Evolutionary conservation across 2,113 vertebrate species (phyloP).

Genomic region (Lonchura striata): DNA sequence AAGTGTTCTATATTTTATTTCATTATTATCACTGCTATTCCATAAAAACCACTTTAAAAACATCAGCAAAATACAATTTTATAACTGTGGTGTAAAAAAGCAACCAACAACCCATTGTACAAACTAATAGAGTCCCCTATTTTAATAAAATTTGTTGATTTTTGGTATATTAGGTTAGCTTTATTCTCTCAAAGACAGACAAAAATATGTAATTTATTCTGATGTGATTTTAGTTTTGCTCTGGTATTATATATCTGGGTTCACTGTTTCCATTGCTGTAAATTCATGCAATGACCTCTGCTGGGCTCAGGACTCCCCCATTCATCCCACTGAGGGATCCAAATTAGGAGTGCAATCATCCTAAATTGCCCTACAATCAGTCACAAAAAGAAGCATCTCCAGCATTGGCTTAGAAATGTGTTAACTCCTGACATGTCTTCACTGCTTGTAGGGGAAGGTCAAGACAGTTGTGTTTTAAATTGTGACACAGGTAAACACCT

Average conservation of each 20-base stretch:
- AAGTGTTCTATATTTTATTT: conserved; percentile 71
- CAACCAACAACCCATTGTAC: neutral
- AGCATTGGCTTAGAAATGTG: neutral
- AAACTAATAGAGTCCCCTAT: neutral
- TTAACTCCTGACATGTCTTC: neutral
- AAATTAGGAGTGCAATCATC: neutral
- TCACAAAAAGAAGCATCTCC: neutral
- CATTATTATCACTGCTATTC: conserved; percentile 29
- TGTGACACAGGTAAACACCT: neutral
- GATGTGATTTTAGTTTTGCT: neutral
- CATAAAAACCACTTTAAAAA: neutral
- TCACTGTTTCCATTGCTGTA: neutral
- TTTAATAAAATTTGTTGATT: neutral
- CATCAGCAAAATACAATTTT: conserved; percentile 6
- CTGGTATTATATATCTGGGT: neutral
- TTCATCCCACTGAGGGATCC: neutral
- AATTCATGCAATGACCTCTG: neutral
- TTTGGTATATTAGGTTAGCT: neutral
- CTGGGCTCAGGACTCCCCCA: neutral
- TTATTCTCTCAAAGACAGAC: neutral
- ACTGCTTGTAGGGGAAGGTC: neutral
- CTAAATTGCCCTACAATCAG: neutral
- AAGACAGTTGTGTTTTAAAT: neutral
- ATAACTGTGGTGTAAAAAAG: neutral
- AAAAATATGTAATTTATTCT: neutral